Percentiles rank a stretch among this genome's conserved stretches.
phyloP scores from a whole-genome alignment of 2,888 invertebrate species.

The Leucophenga montana region DNA sequence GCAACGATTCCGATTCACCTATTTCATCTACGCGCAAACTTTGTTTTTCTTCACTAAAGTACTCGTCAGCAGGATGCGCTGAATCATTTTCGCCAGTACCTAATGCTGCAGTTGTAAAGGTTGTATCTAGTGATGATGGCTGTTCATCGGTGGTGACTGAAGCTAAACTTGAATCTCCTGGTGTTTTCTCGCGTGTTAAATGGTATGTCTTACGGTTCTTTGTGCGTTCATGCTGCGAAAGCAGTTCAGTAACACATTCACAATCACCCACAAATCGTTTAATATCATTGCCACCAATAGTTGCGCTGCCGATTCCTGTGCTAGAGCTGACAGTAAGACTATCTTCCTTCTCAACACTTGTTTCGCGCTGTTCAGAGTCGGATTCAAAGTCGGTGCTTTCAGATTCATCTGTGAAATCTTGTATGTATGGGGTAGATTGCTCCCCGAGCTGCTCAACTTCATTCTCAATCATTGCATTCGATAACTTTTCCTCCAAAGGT shows the following conservation, averaged over 20 bases:
- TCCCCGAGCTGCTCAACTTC: slow-evolving; percentile 35
- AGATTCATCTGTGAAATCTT: slow-evolving; percentile 70
- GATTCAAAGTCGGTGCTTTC: slow-evolving; percentile 72
- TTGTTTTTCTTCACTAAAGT: slow-evolving; percentile 73
- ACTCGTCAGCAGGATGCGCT: slow-evolving; percentile 79
- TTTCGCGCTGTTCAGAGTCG: slow-evolving; percentile 69
- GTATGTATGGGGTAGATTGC: slow-evolving; percentile 56
- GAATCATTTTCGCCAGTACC: slow-evolving; percentile 74
- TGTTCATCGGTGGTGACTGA: slow-evolving; percentile 53
- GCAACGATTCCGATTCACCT: slow-evolving; percentile 73
- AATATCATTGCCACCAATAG: slow-evolving; percentile 54
- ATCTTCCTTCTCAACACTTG: slow-evolving; percentile 71
- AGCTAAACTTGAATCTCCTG: slow-evolving; percentile 56
- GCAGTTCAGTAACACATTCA: slow-evolving; percentile 69
- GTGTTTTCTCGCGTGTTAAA: slow-evolving; percentile 67
- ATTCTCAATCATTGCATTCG: slow-evolving; percentile 57
- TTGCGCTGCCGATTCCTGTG: slow-evolving; percentile 33
- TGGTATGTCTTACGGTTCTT: slow-evolving; percentile 73
- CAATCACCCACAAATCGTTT: slow-evolving; percentile 72
- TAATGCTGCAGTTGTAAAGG: slow-evolving; percentile 44
- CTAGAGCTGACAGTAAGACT: slow-evolving; percentile 59
- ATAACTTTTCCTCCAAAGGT: slow-evolving; percentile 56
- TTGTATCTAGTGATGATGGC: slow-evolving; percentile 47
- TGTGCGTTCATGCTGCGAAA: slow-evolving; percentile 71
- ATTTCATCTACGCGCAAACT: neutral